A percentile compares a stretch with the other conserved stretches of the same genome.
These are phyloP conservation scores for Phyllotis vaccarum DNA, from an alignment of 2,797 vertebrate genomes.

Conservation along the genomic window DNA sequence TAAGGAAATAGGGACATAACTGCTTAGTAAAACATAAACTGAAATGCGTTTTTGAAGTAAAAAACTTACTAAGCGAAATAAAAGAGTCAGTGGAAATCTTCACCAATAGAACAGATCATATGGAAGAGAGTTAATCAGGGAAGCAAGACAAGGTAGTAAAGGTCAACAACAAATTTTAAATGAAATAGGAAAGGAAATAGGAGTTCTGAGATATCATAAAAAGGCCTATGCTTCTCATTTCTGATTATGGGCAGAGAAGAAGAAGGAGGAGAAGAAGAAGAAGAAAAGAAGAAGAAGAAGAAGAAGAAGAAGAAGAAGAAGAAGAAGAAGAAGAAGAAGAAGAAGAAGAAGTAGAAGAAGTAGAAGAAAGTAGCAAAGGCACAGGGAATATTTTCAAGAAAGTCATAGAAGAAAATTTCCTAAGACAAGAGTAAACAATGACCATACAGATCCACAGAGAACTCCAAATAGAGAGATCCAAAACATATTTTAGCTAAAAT, in stretches of 20 bases:
- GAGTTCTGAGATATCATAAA: neutral
- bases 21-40: neutral
- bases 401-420: neutral
- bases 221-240: neutral
- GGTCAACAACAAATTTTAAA: neutral
- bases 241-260: neutral
- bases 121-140: neutral
- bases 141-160: neutral
- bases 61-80: neutral
- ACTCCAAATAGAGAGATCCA: neutral
- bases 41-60: neutral
- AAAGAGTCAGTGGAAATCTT: neutral
- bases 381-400: neutral
- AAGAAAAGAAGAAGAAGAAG: too few species aligned
- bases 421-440: neutral
- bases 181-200: neutral
- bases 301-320: too few species aligned
- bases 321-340: too few species aligned
- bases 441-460: neutral
- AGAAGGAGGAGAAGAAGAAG: too few species aligned
- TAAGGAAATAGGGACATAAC: neutral
- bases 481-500: neutral
- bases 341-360: too few species aligned
- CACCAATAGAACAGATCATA: neutral
- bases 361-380: neutral